These are phyloP conservation scores for Yponomeuta sedellus DNA, from an alignment of 2,888 invertebrate genomes.

Conservation along the genomic window DNA sequence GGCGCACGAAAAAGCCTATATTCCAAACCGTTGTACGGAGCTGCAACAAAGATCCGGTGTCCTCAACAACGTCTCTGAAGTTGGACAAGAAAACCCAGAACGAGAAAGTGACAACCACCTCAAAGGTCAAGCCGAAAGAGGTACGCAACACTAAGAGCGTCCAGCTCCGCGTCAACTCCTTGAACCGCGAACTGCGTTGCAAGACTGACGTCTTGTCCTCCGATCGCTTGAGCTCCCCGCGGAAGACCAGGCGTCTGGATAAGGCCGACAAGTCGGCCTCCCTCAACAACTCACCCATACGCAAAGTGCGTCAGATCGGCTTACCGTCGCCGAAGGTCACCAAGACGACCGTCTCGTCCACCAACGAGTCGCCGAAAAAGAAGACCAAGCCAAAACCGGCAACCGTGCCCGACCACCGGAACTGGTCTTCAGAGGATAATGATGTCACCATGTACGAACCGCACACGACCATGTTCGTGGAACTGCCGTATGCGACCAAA, in stretches of 20 bases:
- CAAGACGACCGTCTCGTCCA: slow-evolving; percentile 48
- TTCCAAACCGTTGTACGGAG: slow-evolving; percentile 67
- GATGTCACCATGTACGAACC: slow-evolving; percentile 71
- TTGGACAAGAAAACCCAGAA: slow-evolving; percentile 39
- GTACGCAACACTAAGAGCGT: slow-evolving; percentile 53
- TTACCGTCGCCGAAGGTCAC: slow-evolving; percentile 45
- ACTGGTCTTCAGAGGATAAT: slow-evolving; percentile 51
- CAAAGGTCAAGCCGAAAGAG: slow-evolving; percentile 48
- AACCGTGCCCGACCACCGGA: slow-evolving; percentile 36
- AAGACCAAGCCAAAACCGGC: slow-evolving; percentile 49
- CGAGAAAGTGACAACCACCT: slow-evolving; percentile 47
- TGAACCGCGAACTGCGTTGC: slow-evolving; percentile 51
- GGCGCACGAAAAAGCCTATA: slow-evolving; percentile 54
- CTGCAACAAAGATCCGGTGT: slow-evolving; percentile 48
- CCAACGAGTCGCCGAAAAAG: slow-evolving; percentile 60
- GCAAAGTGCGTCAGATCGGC: slow-evolving; percentile 65
- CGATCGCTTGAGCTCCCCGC: slow-evolving; percentile 55
- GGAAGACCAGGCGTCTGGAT: slow-evolving; percentile 65
- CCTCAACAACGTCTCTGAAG: slow-evolving; percentile 48
- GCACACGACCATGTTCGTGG: slow-evolving; percentile 61
- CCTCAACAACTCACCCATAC: slow-evolving; percentile 64
- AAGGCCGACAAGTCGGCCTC: slow-evolving; percentile 66
- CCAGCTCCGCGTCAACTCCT: slow-evolving; percentile 59
- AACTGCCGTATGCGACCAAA: slow-evolving; percentile 44
- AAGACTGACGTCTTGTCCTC: slow-evolving; percentile 55